Percentiles rank a stretch among this genome's conserved stretches.
Conservation (phyloP, 2,888 invertebrate species). For the Coleophora deauratella region DNA sequence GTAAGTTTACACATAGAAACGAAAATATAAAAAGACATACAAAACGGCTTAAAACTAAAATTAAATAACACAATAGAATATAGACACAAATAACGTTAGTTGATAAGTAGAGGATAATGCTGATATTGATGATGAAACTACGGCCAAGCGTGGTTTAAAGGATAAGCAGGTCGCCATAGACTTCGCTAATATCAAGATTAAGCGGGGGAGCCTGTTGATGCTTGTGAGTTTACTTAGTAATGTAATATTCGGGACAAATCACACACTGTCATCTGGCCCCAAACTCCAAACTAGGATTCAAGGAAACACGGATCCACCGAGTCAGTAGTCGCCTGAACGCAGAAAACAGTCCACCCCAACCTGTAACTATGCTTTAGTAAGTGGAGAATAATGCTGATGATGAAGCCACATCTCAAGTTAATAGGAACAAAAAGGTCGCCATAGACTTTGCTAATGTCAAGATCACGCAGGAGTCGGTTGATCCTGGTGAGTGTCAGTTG, state of each 20-base stretch:
- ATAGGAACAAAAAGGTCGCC: conserved; percentile 37
- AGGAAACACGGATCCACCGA: too few relatives aligned
- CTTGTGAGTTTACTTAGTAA: conserved; percentile 66
- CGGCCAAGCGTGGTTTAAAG: conserved; percentile 33
- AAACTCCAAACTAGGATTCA: too few relatives aligned
- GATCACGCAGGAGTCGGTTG: conserved; percentile 82
- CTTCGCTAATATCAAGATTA: conserved; percentile 74
- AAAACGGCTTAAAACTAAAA: too few relatives aligned
- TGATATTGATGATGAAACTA: conserved; percentile 74
- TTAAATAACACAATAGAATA: too few relatives aligned
- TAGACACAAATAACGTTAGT: too few relatives aligned
- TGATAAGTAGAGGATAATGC: too few relatives aligned
- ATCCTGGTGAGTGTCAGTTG: conserved; percentile 75
- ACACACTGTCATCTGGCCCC: too few relatives aligned
- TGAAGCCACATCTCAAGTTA: conserved; percentile 45
- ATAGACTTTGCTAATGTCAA: conserved; percentile 64
- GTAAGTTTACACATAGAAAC: conserved; percentile 34
- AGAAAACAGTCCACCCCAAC: too few relatives aligned
- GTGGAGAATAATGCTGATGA: conserved; percentile 78
- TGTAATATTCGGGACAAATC: too few relatives aligned
- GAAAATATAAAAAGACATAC: too few relatives aligned
- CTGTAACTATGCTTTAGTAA: too few relatives aligned
- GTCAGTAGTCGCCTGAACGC: too few relatives aligned
- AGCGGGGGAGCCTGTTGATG: conserved; percentile 82
- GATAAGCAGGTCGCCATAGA: conserved; percentile 41